phyloP scores from a whole-genome alignment of 1,140 invertebrate genomes.

The Octopus bimaculoides region DNA sequence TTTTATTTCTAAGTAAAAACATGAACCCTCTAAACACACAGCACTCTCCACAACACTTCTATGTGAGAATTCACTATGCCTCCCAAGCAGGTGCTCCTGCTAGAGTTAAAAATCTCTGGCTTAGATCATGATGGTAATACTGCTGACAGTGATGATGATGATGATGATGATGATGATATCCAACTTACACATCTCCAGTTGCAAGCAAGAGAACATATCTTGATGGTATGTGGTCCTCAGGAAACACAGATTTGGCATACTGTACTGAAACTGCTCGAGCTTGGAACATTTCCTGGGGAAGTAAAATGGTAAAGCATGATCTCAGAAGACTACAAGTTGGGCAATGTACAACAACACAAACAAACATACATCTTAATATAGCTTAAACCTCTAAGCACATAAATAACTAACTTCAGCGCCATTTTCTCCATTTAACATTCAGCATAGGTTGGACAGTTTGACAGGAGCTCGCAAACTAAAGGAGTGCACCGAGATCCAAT shows the following conservation, averaged over 20 bases:
- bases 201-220: constrained; percentile 81
- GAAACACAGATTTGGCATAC: constrained; percentile 79
- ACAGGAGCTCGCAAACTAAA: no score
- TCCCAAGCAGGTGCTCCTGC: background rate
- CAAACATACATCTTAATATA: no score
- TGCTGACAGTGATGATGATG: background rate
- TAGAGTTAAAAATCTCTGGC: background rate
- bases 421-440: no score
- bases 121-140: background rate
- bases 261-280: constrained; percentile 78
- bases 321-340: no score
- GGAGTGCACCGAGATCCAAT: no score
- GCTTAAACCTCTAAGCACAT: no score
- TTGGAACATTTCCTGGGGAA: constrained; percentile 62
- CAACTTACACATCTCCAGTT: constrained; percentile 73
- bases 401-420: no score
- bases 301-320: background rate
- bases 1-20: no score
- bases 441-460: no score
- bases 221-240: constrained; percentile 75
- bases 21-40: background rate
- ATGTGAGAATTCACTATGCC: background rate
- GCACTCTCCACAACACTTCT: background rate
- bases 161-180: background rate
- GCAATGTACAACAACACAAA: no score